phyloP scores from a whole-genome alignment of 2,797 vertebrate species.

The Telmatherina bonti region DNA sequence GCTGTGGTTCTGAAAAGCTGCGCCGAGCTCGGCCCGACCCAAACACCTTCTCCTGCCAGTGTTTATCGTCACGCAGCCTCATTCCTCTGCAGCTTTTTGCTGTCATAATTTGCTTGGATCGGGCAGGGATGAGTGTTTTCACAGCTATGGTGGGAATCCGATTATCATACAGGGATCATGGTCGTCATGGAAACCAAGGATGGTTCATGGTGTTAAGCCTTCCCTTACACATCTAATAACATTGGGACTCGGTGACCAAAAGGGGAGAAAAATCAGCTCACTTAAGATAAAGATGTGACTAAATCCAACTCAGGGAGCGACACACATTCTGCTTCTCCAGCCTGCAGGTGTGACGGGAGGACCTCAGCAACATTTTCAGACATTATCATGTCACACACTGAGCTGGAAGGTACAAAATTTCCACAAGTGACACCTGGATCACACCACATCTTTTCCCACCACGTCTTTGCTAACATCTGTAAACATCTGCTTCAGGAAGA shows the following conservation, averaged over 20 bases:
- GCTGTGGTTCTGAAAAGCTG: constrained; percentile 46
- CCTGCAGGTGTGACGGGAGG: constrained; percentile 2
- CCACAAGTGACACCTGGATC: too few species aligned
- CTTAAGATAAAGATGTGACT: constrained; percentile 74
- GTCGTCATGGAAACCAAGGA: constrained; percentile 86
- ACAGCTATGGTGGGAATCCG: constrained; percentile 79
- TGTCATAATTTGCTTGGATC: constrained; percentile 68
- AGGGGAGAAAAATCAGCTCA: constrained; percentile 62
- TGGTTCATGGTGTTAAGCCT: constrained; percentile 72
- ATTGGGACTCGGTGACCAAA: constrained; percentile 74
- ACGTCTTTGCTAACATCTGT: constrained; percentile 3
- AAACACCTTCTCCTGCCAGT: constrained; percentile 31
- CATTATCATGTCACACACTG: background rate
- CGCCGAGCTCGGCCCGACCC: constrained; percentile 35
- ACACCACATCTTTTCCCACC: constrained; percentile 21
- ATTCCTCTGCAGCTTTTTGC: constrained; percentile 47
- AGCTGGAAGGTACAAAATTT: background rate
- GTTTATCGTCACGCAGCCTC: constrained; percentile 33
- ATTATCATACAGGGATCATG: constrained; percentile 81
- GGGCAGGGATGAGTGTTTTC: constrained; percentile 70
- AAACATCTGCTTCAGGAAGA: constrained; percentile 2
- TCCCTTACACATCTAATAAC: constrained; percentile 76
- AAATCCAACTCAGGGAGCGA: constrained; percentile 21
- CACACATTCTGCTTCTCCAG: background rate
- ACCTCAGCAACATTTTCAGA: constrained; percentile 1